Conservation (phyloP, 2,113 vertebrate species). For the Epinephelus lanceolatus region DNA sequence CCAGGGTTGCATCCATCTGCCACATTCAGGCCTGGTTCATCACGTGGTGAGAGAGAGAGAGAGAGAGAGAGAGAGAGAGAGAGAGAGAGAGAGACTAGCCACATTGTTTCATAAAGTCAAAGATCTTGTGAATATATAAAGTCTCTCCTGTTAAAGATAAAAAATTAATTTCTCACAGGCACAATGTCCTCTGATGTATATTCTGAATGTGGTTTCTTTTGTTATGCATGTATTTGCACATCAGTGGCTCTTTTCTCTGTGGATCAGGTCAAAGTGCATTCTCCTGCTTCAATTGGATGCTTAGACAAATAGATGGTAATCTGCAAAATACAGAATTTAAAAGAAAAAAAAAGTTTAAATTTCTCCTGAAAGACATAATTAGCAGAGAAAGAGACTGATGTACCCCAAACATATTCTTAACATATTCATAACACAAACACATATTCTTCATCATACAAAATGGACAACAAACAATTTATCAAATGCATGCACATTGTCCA, state of each 20-base stretch:
- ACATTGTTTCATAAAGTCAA: not conserved
- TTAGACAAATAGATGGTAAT: not conserved
- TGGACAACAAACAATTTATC: not conserved
- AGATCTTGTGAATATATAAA: too few species aligned
- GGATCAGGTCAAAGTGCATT: not conserved
- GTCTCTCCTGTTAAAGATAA: not conserved
- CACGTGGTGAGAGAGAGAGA: not conserved
- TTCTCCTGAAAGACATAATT: not conserved
- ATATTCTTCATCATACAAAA: not conserved
- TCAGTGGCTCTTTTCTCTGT: not conserved
- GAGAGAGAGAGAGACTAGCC: not conserved
- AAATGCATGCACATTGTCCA: not conserved
- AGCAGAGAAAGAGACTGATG: not conserved
- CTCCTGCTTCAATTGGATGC: not conserved
- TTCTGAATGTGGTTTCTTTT: not conserved
- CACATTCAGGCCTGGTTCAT: conserved; percentile 6
- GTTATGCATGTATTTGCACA: not conserved
- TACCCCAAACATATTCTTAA: not conserved
- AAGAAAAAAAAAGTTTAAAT: not conserved
- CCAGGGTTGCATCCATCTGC: conserved; percentile 53
- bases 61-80: not conserved
- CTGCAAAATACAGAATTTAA: not conserved
- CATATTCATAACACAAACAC: not conserved
- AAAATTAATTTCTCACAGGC: not conserved
- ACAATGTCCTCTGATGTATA: not conserved